Conservation (phyloP, 1,140 invertebrate species). For the Neodiprion fabricii region DNA sequence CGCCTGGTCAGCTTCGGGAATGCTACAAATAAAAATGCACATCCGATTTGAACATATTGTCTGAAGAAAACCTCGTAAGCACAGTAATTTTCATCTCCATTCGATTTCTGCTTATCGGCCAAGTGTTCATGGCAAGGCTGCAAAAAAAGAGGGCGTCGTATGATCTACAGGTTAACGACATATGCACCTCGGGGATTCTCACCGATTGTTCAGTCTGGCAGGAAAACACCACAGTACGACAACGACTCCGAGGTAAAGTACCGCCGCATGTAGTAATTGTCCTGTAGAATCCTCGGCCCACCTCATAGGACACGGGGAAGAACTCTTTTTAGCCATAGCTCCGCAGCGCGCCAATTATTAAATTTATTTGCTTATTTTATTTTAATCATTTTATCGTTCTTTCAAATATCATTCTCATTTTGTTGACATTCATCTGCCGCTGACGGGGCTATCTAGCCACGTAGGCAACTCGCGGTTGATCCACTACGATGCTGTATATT, state of each 20-base stretch:
- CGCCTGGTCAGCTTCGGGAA: constrained; percentile 69
- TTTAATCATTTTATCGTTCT: too few species aligned
- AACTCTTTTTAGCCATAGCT: not conserved
- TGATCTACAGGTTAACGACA: not conserved
- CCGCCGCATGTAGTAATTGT: constrained; percentile 44
- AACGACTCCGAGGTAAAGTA: constrained; percentile 43
- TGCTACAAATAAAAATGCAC: constrained; percentile 60
- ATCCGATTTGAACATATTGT: not conserved
- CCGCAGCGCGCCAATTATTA: too few species aligned
- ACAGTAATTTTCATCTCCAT: constrained; percentile 19
- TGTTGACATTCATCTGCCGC: too few species aligned
- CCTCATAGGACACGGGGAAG: constrained; percentile 35
- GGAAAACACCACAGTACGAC: constrained; percentile 48
- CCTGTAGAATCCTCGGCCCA: constrained; percentile 41
- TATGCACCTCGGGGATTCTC: constrained; percentile 26
- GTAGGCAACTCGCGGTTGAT: too few species aligned
- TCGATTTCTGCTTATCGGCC: constrained; percentile 8
- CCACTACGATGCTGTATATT: too few species aligned
- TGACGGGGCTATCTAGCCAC: too few species aligned
- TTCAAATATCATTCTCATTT: too few species aligned
- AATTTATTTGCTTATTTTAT: too few species aligned
- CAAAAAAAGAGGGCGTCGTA: not conserved
- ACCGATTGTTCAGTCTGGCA: constrained; percentile 48
- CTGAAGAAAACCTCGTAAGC: not conserved
- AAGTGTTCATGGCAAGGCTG: not conserved